Evolutionary conservation across 2,797 vertebrate genomes (phyloP), one percentile per base, ranked within the genome.

Genomic region (Protonibea diacanthus): DNA sequence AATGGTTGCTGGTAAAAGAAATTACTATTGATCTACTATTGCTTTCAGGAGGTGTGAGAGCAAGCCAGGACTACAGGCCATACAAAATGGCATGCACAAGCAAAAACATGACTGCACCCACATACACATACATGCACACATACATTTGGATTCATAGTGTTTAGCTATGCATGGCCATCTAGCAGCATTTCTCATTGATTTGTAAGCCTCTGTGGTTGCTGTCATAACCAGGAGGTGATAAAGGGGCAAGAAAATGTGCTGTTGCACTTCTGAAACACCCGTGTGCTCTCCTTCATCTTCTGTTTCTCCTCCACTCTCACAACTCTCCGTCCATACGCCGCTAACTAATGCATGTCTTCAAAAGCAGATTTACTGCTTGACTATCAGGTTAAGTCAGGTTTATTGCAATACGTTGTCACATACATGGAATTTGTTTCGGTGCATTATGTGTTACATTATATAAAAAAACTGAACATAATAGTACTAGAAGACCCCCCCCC

Each of bases 1-100:
- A 71, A 77, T 75, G 51, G 74, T 42, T 73, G 3, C 6, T 53
- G 52, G 51, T 55, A 78, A 77, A 80, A 83, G 29, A 83, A 86
- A 85, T 86, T 0, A 76, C 48, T 89, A 89, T 88, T 80, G 88
- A 92, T 89, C 67, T 38, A 10, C n/a, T 21, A 5, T 23, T 57
- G 51, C 52, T 71, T 44, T 79, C 45, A 52, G 40, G n/a, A 56
- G 74, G 53, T 33, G 67, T 59, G 14, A 21, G 18, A 42, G 47
- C 42, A 64, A 69, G 29, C 45, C 4, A 6, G 6, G 18, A 27
- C 51, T 6, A 7, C 12, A 59, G 6, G 42, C 14, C 47, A 9
- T 58, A 59, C 15, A 20, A 52, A 78, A 49, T 3, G 25, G 47
- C 49, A 20, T 29, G 40, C 20, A 14, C 42, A 29, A 29, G 29